phyloP scores from a whole-genome alignment of 35 echinoderm and acorn worm species.

The Diadema setosum region DNA sequence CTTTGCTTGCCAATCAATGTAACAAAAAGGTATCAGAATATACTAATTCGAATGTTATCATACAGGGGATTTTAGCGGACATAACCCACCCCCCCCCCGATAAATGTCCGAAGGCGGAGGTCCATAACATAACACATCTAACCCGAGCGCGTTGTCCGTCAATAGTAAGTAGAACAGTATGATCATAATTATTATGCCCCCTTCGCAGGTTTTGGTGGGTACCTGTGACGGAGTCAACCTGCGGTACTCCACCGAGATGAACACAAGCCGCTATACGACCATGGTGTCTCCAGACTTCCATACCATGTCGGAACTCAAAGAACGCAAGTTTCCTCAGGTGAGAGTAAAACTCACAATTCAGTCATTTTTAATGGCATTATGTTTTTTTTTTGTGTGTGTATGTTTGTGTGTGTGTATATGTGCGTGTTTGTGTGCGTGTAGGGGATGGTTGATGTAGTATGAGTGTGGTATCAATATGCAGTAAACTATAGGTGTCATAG shows the following conservation, averaged over 20 bases:
- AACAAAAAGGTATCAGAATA: too few species aligned
- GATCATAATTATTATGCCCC: background rate
- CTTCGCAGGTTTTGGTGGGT: background rate
- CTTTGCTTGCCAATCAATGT: too few species aligned
- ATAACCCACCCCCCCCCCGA: too few species aligned
- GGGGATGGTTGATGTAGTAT: background rate
- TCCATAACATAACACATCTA: too few species aligned
- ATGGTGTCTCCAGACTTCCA: background rate
- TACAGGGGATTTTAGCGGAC: too few species aligned
- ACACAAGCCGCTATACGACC: background rate
- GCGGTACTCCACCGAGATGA: background rate
- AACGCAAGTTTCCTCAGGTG: conserved; percentile 14
- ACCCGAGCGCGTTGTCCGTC: too few species aligned
- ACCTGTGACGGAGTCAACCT: background rate
- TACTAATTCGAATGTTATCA: too few species aligned
- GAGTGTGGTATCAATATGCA: background rate
- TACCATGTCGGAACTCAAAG: background rate
- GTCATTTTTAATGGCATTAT: too few species aligned
- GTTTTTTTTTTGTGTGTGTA: too few species aligned
- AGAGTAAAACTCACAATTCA: too few species aligned
- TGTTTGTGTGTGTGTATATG: background rate
- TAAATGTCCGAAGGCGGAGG: too few species aligned
- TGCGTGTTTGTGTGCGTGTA: background rate
- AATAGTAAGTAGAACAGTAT: too few species aligned
- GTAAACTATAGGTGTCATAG: background rate